Conservation (phyloP, 2,888 invertebrate species). For the Mythimna impura region DNA sequence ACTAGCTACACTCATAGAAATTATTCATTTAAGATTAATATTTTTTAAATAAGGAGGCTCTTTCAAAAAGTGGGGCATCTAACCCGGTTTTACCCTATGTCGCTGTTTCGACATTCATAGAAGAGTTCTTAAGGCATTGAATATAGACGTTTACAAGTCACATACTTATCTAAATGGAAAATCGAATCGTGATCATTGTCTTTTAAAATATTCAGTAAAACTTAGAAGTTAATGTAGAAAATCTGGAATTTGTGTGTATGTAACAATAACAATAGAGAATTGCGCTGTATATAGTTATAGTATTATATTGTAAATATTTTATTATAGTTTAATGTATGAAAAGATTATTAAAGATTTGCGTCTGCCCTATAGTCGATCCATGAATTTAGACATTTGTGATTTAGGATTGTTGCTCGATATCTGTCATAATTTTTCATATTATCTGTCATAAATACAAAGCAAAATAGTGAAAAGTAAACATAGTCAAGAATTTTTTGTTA, state of each 20-base stretch:
- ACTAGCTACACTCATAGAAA: too few relatives aligned
- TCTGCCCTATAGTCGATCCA: constrained; percentile 1
- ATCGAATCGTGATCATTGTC: neutral
- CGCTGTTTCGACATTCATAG: constrained; percentile 16
- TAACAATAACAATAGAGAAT: constrained; percentile 26
- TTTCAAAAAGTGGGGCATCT: too few relatives aligned
- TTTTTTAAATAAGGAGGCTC: too few relatives aligned
- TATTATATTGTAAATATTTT: constrained; percentile 40
- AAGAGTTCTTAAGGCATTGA: constrained; percentile 1
- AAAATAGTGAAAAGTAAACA: neutral
- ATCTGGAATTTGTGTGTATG: constrained; percentile 23
- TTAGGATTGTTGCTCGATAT: constrained; percentile 2
- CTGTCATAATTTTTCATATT: neutral
- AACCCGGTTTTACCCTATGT: too few relatives aligned
- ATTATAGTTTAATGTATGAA: constrained; percentile 7
- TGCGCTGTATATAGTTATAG: constrained; percentile 41
- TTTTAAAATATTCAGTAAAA: constrained; percentile 7
- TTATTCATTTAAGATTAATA: too few relatives aligned
- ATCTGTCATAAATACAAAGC: too few relatives aligned
- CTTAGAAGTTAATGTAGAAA: constrained; percentile 15
- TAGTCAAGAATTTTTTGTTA: neutral
- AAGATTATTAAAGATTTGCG: constrained; percentile 1
- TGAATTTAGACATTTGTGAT: constrained; percentile 8
- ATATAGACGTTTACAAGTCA: neutral
- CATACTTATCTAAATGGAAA: constrained; percentile 3